phyloP scores from a whole-genome alignment of 2,113 vertebrate genomes.

The Atherinomorus stipes region DNA sequence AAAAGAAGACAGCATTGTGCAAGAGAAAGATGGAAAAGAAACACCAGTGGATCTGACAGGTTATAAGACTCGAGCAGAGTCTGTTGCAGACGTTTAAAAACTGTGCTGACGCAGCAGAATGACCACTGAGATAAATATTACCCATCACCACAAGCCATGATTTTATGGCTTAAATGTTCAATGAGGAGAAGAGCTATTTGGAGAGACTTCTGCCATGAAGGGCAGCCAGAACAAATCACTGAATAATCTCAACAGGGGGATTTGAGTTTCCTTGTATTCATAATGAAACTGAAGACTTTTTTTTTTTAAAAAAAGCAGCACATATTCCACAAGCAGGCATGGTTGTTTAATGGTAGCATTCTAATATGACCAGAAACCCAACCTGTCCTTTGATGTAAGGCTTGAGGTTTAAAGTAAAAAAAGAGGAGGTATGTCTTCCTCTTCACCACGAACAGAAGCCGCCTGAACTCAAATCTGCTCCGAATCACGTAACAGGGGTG shows the following conservation, averaged over 20 bases:
- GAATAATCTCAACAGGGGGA: conserved; percentile 30
- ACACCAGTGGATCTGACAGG: conserved; percentile 34
- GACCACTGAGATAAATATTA: conserved; percentile 42
- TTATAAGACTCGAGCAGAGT: conserved; percentile 17
- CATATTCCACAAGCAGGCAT: conserved; percentile 1
- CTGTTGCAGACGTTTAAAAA: conserved; percentile 28
- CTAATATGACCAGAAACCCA: conserved; percentile 25
- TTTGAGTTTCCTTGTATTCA: conserved; percentile 9
- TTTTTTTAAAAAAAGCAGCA: conserved; percentile 17
- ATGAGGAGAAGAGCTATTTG: conserved; percentile 36
- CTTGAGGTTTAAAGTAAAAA: conserved; percentile 34
- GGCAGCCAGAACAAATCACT: conserved; percentile 47
- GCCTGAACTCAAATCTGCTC: conserved; percentile 61
- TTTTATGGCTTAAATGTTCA: conserved; percentile 50
- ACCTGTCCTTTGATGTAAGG: conserved; percentile 46
- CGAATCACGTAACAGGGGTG: conserved; percentile 71
- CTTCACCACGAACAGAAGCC: conserved; percentile 30
- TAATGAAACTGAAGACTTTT: conserved; percentile 3
- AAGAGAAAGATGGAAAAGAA: neutral
- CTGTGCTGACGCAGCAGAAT: conserved; percentile 51
- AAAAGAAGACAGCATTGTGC: conserved; percentile 9
- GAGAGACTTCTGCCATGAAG: conserved; percentile 36
- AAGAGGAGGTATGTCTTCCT: conserved; percentile 37
- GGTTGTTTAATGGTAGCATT: conserved; percentile 9
- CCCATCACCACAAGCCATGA: conserved; percentile 49